Base-by-base conservation (phyloP, 1,140 invertebrate genomes). In the Neodiprion virginianus region DNA sequence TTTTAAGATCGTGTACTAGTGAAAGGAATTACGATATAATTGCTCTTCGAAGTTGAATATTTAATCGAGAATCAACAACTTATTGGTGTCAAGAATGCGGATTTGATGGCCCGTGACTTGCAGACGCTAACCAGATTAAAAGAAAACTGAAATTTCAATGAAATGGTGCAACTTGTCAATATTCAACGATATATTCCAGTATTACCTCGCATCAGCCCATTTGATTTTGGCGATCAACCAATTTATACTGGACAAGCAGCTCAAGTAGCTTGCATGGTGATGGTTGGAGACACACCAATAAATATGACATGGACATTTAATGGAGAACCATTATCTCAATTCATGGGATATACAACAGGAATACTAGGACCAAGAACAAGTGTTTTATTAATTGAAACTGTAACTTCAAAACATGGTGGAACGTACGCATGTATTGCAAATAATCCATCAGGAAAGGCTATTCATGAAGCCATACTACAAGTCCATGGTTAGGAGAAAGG, bases 211-310 rank as follows among this genome's bases (percentile, higher is more conserved):
- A 93, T 95, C 84, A 91, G 89, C 80, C 91, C 92, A 75, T 94
- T 94, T 86, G 88, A 90, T 82, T 94, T 94, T 85, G 91, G 92
- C 78, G 86, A 91, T 71, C 89, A 88, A 81, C 89, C 91, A 81
- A 89, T 93, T 84, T 91, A 91, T 85, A 91, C 91, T 77, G 94
- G 93, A 48, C 92, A 93, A 79, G 90, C 93, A 65, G 91, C 93
- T 53, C 91, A 92, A 76, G 89, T 94, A 76, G 90, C 92, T 79
- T 95, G 94, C 84, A 92, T 92, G 84, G 91, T 94, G 50, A 90
- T 89, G 78, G 90, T 92, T 72, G 94, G 93, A 49, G 94, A 95
- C 85, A 87, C 90, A 75, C 94, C 94, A 72, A 88, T 95, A 69
- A 86, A 91, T 68, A 92, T 95, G 70, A 87, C 85, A 75, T 95